phyloP scores from a whole-genome alignment of 1,140 invertebrate species.

The roundworm (Caenorhabditis elegans) region DNA sequence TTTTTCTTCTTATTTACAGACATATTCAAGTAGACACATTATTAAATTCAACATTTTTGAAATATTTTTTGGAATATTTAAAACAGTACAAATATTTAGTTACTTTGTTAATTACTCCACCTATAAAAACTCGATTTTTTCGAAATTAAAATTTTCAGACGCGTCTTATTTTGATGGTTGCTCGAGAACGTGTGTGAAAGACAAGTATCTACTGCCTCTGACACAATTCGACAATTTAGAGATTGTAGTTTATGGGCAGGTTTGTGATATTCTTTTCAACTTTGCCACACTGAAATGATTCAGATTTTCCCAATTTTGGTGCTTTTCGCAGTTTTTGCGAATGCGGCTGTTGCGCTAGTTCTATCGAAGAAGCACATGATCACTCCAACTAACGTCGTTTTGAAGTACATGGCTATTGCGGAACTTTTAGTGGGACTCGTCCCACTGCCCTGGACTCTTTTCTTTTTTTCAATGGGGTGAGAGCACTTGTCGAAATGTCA shows the following conservation, averaged over 20 bases:
- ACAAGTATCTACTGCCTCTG: not conserved
- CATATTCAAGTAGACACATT: no score
- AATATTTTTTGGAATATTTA: no score
- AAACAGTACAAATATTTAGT: no score
- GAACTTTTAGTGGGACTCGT: slow-evolving; percentile 62
- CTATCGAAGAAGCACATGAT: slow-evolving; percentile 64
- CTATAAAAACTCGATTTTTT: no score
- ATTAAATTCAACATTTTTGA: no score
- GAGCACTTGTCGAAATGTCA: not conserved
- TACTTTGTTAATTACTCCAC: no score
- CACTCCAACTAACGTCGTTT: slow-evolving; percentile 65
- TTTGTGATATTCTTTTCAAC: not conserved
- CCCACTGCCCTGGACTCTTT: slow-evolving; percentile 65
- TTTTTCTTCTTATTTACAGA: no score
- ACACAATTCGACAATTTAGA: not conserved
- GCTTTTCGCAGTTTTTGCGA: slow-evolving; percentile 59
- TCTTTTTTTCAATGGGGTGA: slow-evolving; percentile 60
- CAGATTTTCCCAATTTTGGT: slow-evolving; percentile 63
- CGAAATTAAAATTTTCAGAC: not conserved
- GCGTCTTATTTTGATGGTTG: slow-evolving; percentile 35
- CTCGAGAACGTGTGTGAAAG: not conserved
- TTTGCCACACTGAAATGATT: not conserved
- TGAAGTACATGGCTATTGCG: slow-evolving; percentile 66
- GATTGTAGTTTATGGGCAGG: slow-evolving; percentile 24
- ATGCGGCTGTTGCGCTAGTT: slow-evolving; percentile 62